phyloP scores from a whole-genome alignment of 2,797 vertebrate species.

The Neoniphon sammara region DNA sequence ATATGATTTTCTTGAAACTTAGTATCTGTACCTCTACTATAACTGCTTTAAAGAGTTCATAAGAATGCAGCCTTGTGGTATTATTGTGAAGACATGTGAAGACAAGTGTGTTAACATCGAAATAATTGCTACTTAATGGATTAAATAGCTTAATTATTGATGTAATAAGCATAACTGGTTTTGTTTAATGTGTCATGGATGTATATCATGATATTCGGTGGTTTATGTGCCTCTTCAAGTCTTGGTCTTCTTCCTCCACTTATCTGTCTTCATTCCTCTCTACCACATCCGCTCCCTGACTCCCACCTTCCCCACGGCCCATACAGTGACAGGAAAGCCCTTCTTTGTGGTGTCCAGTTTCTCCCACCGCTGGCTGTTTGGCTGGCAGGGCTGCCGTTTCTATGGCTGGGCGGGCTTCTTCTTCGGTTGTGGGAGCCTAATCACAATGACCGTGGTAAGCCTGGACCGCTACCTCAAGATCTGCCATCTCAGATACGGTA shows the following conservation, averaged over 20 bases:
- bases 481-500: slow-evolving; percentile 93
- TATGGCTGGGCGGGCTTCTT: slow-evolving; percentile 97
- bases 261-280: not conserved
- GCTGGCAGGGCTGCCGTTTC: slow-evolving; percentile 92
- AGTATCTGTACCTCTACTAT: too few species aligned
- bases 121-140: too few species aligned
- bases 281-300: not conserved
- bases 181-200: too few species aligned
- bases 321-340: slow-evolving; percentile 91
- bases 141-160: too few species aligned
- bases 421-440: slow-evolving; percentile 95
- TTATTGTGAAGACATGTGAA: too few species aligned
- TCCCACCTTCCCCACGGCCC: not conserved
- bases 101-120: too few species aligned
- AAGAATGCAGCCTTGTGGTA: too few species aligned
- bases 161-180: too few species aligned
- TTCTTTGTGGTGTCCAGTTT: slow-evolving; percentile 93
- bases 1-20: too few species aligned
- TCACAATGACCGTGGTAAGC: slow-evolving; percentile 95
- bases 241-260: not conserved
- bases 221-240: too few species aligned
- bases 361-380: slow-evolving; percentile 94
- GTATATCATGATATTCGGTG: too few species aligned
- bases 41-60: too few species aligned
- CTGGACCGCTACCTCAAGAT: slow-evolving; percentile 96